A percentile compares a stretch with the other conserved stretches of the same genome.
Conservation (phyloP, 2,113 vertebrate species). For the Lamprotornis superbus region DNA sequence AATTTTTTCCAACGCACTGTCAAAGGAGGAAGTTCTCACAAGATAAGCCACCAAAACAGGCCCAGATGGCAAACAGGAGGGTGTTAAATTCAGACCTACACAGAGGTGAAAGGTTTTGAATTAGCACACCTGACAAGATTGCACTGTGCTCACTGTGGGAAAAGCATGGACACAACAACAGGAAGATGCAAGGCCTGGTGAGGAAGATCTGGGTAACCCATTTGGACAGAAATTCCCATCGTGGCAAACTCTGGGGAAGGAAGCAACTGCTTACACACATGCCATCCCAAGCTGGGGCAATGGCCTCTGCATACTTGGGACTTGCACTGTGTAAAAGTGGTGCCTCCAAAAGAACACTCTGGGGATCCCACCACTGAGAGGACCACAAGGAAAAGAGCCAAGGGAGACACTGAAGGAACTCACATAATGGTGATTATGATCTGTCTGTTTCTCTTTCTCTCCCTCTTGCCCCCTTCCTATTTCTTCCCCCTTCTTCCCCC, state of each 20-base stretch:
- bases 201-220: not conserved
- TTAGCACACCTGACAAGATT: not conserved
- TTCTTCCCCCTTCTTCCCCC: not conserved
- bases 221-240: not conserved
- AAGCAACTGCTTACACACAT: not conserved
- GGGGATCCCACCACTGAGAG: not conserved
- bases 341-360: not conserved
- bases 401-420: not conserved
- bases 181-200: not conserved
- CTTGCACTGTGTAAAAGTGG: too few relatives aligned
- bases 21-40: not conserved
- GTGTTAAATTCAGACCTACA: not conserved
- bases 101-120: not conserved
- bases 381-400: not conserved
- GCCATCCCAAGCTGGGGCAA: not conserved
- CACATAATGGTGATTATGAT: not conserved
- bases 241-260: not conserved
- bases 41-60: not conserved
- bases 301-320: not conserved
- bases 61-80: not conserved
- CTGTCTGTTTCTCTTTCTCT: not conserved
- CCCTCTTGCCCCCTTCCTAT: fast-evolving
- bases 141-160: not conserved
- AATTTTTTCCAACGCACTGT: not conserved
- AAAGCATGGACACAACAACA: fast-evolving